Conservation (phyloP, 2,888 invertebrate genomes). For the Flexamia atlantica region DNA sequence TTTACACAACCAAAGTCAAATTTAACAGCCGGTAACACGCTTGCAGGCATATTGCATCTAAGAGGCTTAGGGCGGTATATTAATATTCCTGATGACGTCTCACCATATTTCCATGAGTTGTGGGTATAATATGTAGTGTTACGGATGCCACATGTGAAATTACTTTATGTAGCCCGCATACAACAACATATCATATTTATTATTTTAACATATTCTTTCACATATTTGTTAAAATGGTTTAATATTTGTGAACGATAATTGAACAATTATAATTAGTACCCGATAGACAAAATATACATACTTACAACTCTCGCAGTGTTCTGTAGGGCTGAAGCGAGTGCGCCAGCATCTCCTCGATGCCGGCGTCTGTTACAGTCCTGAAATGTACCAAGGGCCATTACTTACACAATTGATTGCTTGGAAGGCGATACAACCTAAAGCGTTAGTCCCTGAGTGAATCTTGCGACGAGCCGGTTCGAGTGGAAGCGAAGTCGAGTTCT, state of each 20-base stretch:
- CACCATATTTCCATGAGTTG: not conserved
- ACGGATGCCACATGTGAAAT: not conserved
- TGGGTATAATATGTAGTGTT: not conserved
- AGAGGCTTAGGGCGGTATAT: not conserved
- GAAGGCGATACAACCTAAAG: too few species aligned
- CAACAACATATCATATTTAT: too few species aligned
- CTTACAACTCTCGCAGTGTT: slow-evolving; percentile 39
- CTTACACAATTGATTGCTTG: too few species aligned
- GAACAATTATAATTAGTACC: not conserved
- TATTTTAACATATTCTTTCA: too few species aligned
- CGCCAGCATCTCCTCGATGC: not conserved
- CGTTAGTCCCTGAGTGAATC: too few species aligned
- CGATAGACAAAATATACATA: slow-evolving; percentile 21
- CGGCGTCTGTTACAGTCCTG: slow-evolving; percentile 33
- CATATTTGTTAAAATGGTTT: too few species aligned
- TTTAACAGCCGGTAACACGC: not conserved
- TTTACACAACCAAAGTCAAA: not conserved
- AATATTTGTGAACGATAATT: too few species aligned
- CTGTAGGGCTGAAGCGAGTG: slow-evolving; percentile 9
- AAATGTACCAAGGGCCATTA: too few species aligned
- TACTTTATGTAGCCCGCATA: too few species aligned
- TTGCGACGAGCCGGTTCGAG: too few species aligned
- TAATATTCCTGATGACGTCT: not conserved
- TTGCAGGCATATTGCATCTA: slow-evolving; percentile 2
- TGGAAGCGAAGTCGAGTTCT: too few species aligned